Base-by-base conservation (phyloP, 2,797 vertebrate species). In the Siniperca scherzeri region DNA sequence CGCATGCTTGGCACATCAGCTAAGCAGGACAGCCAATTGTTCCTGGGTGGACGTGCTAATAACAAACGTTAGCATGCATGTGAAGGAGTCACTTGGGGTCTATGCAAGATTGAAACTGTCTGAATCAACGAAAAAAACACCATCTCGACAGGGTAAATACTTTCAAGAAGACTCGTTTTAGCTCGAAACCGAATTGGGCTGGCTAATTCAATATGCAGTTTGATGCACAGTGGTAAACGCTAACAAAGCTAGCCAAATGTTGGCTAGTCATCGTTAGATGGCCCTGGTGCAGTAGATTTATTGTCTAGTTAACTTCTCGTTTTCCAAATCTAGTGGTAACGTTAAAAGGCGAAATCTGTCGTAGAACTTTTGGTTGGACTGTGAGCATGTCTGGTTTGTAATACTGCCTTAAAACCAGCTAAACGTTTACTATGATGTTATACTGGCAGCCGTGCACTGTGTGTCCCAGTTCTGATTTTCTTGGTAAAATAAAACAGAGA, bases 21-120 rank as follows among this genome's bases (percentile, higher is more conserved):
- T 40, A 14, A 56, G n/a, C 40, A 27, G 50, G n/a, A 57, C 42
- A 52, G 48, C 30, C 9, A 59, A 17, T 7, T 22, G 2, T 19
- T 25, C 5, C 69, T 17, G 25, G 42, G 40, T 21, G 33, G 50
- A 21, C 17, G 22, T 61, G 89, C 86, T 92, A 90, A 84, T 21
- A 89, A 83, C 82, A 90, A 78, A 74, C 55, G 70, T 89, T 91
- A 94, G 89, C 92, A 91, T 89, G 90, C 38, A 70, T 53, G 50
- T 48, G 44, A 67, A 75, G 17, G 52, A 70, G 65, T 40, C 57
- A 22, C 7, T 56, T 42, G 25, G 53, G 3, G 5, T 72, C 74
- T 73, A 61, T 57, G 59, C 48, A 70, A 61, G 12, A 57, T 64
- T 79, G 59, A 69, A 64, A 66, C 77, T 61, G 57, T 60, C 64